Percentiles rank a stretch among this genome's conserved stretches.
Conservation (phyloP, 2,113 vertebrate species). For the Micronisus gabar region DNA sequence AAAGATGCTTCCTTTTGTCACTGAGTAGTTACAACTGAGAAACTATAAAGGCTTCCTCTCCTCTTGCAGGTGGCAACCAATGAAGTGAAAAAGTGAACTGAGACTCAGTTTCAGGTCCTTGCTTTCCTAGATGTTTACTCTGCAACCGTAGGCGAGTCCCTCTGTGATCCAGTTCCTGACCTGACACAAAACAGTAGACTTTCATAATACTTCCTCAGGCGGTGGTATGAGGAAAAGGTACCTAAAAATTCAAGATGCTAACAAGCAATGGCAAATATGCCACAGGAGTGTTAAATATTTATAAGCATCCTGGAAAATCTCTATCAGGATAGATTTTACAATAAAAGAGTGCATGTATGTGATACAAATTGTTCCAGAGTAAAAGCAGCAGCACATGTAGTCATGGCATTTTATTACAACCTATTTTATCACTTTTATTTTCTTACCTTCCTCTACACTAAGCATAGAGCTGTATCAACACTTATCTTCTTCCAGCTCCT, state of each 20-base stretch:
- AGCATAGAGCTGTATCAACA: not conserved
- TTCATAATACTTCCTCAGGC: not conserved
- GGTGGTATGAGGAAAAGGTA: not conserved
- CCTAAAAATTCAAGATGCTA: not conserved
- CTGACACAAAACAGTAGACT: not conserved
- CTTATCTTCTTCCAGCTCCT: not conserved
- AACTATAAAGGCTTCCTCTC: not conserved
- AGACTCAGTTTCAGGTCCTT: not conserved
- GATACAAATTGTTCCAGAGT: not conserved
- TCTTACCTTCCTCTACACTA: not conserved
- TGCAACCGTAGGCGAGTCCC: fast-evolving
- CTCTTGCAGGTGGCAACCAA: not conserved
- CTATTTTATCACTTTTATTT: not conserved
- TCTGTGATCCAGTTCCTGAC: not conserved
- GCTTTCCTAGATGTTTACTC: not conserved
- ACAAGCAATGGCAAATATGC: not conserved
- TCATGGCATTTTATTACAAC: not conserved
- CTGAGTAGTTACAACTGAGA: not conserved
- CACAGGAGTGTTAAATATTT: not conserved
- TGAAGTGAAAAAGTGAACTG: not conserved
- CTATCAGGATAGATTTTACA: not conserved
- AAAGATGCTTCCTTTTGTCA: not conserved
- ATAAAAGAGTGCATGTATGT: not conserved
- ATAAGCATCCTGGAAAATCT: not conserved
- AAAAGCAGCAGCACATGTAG: not conserved